A percentile compares a stretch with the other conserved stretches of the same genome.
phyloP scores from a whole-genome alignment of 2,888 invertebrate genomes.

The Tipula unca region DNA sequence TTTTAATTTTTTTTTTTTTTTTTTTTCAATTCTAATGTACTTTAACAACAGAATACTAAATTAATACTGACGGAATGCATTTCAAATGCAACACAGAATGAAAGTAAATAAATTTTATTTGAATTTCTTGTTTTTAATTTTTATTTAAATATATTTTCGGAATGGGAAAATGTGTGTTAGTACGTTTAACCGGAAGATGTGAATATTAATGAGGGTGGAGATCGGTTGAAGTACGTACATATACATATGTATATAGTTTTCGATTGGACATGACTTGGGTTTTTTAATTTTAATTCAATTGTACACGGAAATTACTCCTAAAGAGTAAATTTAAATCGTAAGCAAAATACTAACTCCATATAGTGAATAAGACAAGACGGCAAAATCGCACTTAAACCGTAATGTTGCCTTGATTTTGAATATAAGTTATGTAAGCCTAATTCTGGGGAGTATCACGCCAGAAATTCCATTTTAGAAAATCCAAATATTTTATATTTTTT shows the following conservation, averaged over 20 bases:
- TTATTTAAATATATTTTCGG: not conserved
- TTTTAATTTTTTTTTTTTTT: not conserved
- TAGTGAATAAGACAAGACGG: no score
- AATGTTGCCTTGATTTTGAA: no score
- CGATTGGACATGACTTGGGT: not conserved
- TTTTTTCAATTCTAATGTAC: not conserved
- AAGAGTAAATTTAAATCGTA: no score
- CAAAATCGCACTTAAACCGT: no score
- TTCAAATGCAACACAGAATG: not conserved
- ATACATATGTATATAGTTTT: not conserved
- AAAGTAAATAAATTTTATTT: not conserved
- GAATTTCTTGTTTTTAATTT: not conserved
- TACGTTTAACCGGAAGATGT: not conserved
- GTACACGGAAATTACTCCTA: no score
- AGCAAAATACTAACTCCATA: no score
- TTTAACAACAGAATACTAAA: constrained; percentile 14
- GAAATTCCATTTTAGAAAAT: no score
- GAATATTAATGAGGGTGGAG: constrained; percentile 8
- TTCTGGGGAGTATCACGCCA: no score
- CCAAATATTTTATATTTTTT: no score
- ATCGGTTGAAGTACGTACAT: no score
- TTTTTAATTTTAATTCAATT: not conserved
- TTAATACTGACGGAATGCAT: not conserved
- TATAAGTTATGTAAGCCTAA: no score
- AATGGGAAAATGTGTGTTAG: not conserved